phyloP scores from a whole-genome alignment of 2,113 vertebrate species.

The Leptobrachium ailaonicum region DNA sequence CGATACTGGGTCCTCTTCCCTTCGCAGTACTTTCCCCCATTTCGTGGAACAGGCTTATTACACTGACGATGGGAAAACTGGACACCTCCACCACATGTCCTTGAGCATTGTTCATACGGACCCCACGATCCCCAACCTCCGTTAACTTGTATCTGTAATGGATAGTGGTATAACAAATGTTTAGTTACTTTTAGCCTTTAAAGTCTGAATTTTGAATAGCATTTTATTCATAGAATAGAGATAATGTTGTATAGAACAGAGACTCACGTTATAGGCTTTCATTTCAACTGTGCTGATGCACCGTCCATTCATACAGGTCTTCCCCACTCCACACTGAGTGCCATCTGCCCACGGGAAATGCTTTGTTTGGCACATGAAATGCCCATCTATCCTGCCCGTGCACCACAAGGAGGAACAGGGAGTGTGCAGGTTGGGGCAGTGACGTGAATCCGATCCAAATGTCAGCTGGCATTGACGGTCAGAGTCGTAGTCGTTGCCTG shows the following conservation, averaged over 20 bases:
- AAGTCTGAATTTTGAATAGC: not conserved
- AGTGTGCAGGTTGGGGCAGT: slow-evolving; percentile 62
- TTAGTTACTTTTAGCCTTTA: not conserved
- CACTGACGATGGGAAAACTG: slow-evolving; percentile 66
- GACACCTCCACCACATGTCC: slow-evolving; percentile 67
- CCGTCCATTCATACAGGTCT: slow-evolving; percentile 64
- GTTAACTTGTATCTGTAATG: slow-evolving; percentile 57
- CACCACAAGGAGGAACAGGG: slow-evolving; percentile 71
- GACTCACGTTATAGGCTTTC: slow-evolving; percentile 61
- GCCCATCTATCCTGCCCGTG: slow-evolving; percentile 60
- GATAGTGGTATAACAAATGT: not conserved
- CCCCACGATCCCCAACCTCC: slow-evolving; percentile 70
- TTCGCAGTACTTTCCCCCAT: slow-evolving; percentile 67
- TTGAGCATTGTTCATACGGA: slow-evolving; percentile 62
- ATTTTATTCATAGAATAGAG: not conserved
- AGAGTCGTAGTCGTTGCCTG: slow-evolving; percentile 62
- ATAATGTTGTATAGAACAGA: not conserved
- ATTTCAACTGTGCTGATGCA: slow-evolving; percentile 59
- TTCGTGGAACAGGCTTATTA: slow-evolving; percentile 54
- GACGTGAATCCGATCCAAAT: slow-evolving; percentile 64
- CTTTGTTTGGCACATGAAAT: slow-evolving; percentile 71
- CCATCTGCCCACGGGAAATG: slow-evolving; percentile 72
- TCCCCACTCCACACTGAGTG: slow-evolving; percentile 57
- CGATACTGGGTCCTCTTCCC: slow-evolving; percentile 64
- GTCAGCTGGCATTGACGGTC: slow-evolving; percentile 69